Conservation (phyloP, 2,113 vertebrate species). For the Labrus mixtus region DNA sequence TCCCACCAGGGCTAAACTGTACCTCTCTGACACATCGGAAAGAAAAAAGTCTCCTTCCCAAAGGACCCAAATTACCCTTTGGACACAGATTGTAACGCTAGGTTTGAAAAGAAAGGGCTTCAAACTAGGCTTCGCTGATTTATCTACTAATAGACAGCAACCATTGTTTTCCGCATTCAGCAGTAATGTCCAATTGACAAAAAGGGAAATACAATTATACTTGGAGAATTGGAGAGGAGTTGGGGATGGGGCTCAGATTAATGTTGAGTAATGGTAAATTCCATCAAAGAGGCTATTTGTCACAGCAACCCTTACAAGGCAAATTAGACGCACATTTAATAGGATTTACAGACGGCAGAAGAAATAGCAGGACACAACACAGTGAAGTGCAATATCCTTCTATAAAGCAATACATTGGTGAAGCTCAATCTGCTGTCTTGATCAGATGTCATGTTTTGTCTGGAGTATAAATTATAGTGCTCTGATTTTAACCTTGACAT, state of each 20-base stretch:
- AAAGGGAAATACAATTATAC: conserved; percentile 12
- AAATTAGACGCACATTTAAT: conserved; percentile 11
- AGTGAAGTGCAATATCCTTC: neutral
- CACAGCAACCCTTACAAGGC: conserved; percentile 24
- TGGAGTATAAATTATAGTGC: neutral
- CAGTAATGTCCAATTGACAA: neutral
- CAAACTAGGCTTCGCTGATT: neutral
- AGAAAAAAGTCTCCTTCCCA: conserved; percentile 29
- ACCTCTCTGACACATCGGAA: conserved; percentile 52
- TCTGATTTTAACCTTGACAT: neutral
- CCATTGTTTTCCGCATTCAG: neutral
- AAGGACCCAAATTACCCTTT: conserved; percentile 38
- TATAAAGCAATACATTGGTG: neutral
- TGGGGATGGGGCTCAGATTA: conserved; percentile 1
- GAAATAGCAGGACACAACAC: neutral
- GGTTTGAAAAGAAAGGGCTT: conserved; percentile 20
- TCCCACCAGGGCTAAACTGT: conserved; percentile 53
- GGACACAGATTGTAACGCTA: conserved; percentile 12
- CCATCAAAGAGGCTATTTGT: conserved; percentile 27
- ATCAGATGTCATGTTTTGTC: neutral
- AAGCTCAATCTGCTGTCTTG: neutral
- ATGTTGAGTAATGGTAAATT: conserved; percentile 2
- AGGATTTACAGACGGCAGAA: conserved; percentile 1
- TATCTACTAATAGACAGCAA: conserved; percentile 16
- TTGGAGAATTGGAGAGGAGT: neutral